These are phyloP conservation scores for Dicaeum eximium DNA, from an alignment of 2,113 vertebrate species.

Conservation along the genomic window DNA sequence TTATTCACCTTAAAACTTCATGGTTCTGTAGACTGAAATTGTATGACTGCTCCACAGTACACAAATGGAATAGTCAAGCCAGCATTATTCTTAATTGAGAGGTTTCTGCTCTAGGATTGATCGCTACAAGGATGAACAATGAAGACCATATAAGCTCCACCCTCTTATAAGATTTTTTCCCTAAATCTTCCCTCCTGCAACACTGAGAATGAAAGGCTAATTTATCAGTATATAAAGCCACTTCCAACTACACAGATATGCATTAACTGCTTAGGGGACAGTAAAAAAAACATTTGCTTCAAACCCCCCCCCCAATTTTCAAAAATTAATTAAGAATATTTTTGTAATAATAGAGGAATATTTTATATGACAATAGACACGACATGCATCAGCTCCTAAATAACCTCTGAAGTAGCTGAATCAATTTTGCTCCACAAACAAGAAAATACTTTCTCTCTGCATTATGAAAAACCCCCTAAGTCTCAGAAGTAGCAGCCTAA, in stretches of 20 bases:
- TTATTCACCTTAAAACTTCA: background rate
- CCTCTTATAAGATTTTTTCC: background rate
- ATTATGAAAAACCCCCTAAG: fast-evolving
- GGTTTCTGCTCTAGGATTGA: background rate
- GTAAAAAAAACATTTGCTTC: background rate
- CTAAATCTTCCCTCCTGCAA: background rate
- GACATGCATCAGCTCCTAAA: background rate
- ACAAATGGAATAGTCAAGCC: background rate
- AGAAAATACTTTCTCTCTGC: background rate
- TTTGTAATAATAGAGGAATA: background rate
- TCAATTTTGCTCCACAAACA: background rate
- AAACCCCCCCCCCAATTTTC: background rate
- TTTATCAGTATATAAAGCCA: background rate
- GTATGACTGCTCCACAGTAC: background rate
- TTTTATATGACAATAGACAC: background rate
- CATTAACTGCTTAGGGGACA: background rate
- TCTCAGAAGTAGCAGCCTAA: background rate
- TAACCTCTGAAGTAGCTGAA: background rate
- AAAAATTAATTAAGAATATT: background rate
- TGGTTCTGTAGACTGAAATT: background rate
- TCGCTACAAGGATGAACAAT: background rate
- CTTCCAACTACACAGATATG: background rate
- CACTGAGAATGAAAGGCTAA: background rate
- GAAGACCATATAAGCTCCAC: background rate
- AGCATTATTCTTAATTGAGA: background rate